Conservation (phyloP, 2,113 vertebrate species). For the Laticauda laticaudata region DNA sequence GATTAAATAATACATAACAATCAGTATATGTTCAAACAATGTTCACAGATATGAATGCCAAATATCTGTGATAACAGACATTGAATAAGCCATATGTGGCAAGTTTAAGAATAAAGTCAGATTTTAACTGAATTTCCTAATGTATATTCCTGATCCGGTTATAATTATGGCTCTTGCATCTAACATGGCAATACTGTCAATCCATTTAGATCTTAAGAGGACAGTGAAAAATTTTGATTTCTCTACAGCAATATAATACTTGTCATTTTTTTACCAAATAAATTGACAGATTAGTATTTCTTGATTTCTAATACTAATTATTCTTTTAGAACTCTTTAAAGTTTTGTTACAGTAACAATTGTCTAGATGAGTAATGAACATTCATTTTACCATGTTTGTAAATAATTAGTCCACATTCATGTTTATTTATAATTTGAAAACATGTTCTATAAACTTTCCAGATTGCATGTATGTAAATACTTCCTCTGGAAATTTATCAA, state of each 20-base stretch:
- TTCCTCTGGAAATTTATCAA: slow-evolving; percentile 43
- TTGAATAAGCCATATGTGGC: not conserved
- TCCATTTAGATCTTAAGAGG: not conserved
- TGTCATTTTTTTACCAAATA: slow-evolving; percentile 16
- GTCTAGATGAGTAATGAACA: slow-evolving; percentile 45
- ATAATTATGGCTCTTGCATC: not conserved
- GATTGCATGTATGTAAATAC: slow-evolving; percentile 50
- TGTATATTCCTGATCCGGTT: not conserved
- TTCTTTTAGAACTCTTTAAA: slow-evolving; percentile 50
- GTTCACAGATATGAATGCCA: not conserved
- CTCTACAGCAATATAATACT: slow-evolving; percentile 14
- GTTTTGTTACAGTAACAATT: slow-evolving; percentile 49
- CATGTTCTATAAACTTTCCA: not conserved
- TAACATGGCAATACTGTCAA: not conserved
- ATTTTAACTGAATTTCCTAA: not conserved
- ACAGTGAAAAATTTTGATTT: not conserved
- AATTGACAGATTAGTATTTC: slow-evolving; percentile 28
- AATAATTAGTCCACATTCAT: slow-evolving; percentile 56
- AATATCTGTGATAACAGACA: not conserved
- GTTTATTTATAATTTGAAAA: slow-evolving; percentile 57
- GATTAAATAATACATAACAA: not conserved
- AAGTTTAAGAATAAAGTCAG: not conserved
- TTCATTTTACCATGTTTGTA: slow-evolving; percentile 43
- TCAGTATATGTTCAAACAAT: not conserved
- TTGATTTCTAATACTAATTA: slow-evolving; percentile 48